Conservation (phyloP, 2,888 invertebrate species). For the Chaetogeoica ovagalla region DNA sequence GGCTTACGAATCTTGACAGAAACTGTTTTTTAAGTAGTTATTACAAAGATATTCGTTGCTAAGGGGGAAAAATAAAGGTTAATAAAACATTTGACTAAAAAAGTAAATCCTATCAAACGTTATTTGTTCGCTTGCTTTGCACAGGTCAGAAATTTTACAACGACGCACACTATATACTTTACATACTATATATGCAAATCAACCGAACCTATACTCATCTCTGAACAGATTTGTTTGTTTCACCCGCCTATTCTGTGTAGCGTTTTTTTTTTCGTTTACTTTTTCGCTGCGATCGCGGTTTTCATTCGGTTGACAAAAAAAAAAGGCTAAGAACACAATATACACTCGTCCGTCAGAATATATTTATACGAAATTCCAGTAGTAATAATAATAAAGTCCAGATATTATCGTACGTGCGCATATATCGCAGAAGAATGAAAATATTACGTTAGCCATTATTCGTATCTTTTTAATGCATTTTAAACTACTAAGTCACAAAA, state of each 20-base stretch:
- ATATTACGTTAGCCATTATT: too few species aligned
- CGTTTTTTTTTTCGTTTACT: not conserved
- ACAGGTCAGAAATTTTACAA: slow-evolving; percentile 7
- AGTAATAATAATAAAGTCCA: too few species aligned
- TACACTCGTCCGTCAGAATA: too few species aligned
- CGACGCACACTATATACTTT: not conserved
- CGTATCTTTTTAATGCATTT: too few species aligned
- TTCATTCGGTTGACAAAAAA: not conserved
- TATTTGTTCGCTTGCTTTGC: not conserved
- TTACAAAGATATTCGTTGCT: not conserved
- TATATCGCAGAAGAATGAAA: too few species aligned
- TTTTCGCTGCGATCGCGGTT: not conserved
- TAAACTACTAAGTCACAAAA: too few species aligned
- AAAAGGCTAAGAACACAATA: not conserved
- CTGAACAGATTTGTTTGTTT: not conserved
- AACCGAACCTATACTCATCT: not conserved
- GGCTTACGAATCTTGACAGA: too few species aligned
- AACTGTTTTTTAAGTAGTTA: too few species aligned
- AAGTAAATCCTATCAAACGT: not conserved
- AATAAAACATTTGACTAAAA: not conserved
- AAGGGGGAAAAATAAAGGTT: not conserved
- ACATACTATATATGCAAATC: slow-evolving; percentile 18
- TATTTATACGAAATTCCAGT: too few species aligned
- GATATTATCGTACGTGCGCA: too few species aligned
- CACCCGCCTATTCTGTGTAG: not conserved